These are phyloP conservation scores for Plagodis dolabraria DNA, from an alignment of 2,888 invertebrate species.

Conservation along the genomic window DNA sequence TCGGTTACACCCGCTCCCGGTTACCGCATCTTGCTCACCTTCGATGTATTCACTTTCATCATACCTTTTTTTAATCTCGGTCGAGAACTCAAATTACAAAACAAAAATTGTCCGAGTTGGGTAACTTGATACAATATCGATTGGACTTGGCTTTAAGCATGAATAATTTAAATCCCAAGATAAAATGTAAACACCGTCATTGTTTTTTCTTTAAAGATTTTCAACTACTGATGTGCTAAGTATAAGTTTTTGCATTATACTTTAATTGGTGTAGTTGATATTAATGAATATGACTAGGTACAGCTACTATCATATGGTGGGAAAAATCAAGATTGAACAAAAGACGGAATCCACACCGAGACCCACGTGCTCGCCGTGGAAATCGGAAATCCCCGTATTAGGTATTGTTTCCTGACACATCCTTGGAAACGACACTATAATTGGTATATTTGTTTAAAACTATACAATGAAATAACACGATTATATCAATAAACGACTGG, in stretches of 20 bases:
- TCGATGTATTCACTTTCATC: constrained; percentile 68
- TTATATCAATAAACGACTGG: constrained; percentile 56
- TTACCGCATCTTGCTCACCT: constrained; percentile 62
- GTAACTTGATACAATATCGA: constrained; percentile 34
- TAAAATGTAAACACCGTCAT: neutral
- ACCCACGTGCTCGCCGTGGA: constrained; percentile 52
- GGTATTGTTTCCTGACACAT: constrained; percentile 67
- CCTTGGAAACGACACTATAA: constrained; percentile 54
- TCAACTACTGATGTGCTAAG: too few species aligned
- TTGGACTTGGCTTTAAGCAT: constrained; percentile 12
- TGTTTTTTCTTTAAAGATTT: neutral
- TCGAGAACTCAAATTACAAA: constrained; percentile 49
- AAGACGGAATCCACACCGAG: constrained; percentile 54
- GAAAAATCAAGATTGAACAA: constrained; percentile 67
- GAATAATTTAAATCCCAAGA: constrained; percentile 5
- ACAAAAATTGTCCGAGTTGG: constrained; percentile 36
- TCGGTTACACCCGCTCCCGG: constrained; percentile 64
- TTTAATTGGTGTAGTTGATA: too few species aligned
- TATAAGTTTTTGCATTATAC: too few species aligned
- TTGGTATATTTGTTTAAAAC: constrained; percentile 41
- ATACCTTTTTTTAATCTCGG: constrained; percentile 46
- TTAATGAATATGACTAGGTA: too few species aligned
- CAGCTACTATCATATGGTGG: constrained; percentile 54
- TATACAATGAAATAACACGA: constrained; percentile 65
- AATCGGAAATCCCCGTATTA: constrained; percentile 79